These are phyloP conservation scores for Protophormia terraenovae DNA, from an alignment of 2,888 invertebrate species.

Conservation along the genomic window DNA sequence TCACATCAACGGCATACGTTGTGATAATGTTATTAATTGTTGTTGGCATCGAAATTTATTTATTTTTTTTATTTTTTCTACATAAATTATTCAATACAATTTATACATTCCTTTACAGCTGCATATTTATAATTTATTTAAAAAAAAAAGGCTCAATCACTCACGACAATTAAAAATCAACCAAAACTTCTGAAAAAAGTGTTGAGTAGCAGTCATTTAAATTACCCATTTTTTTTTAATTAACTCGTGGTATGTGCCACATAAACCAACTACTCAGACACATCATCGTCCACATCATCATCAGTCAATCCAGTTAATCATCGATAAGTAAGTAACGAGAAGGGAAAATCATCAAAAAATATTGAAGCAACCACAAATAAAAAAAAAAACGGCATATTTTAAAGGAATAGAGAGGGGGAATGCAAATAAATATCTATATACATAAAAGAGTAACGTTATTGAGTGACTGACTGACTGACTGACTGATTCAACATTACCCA, in stretches of 20 bases:
- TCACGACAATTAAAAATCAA: conserved; percentile 50
- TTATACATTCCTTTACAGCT: not conserved
- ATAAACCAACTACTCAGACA: not conserved
- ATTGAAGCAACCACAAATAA: not conserved
- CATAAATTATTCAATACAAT: conserved; percentile 26
- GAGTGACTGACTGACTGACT: no score
- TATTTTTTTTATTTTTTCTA: no score
- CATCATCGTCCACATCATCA: no score
- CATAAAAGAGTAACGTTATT: no score
- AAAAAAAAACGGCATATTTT: not conserved
- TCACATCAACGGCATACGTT: conserved; percentile 33
- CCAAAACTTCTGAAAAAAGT: conserved; percentile 38
- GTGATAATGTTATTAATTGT: conserved; percentile 65
- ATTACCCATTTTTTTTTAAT: not conserved
- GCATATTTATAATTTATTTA: conserved; percentile 34
- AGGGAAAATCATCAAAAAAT: conserved; percentile 12
- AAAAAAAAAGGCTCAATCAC: conserved; percentile 41
- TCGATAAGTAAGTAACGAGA: not conserved
- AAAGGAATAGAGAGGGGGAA: not conserved
- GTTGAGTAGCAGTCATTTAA: not conserved
- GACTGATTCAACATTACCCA: no score
- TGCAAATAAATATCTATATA: no score
- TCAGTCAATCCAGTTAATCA: conserved; percentile 45
- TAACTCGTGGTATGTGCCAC: conserved; percentile 20
- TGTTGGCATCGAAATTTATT: conserved; percentile 64